Base-by-base conservation (phyloP, 2,888 invertebrate genomes). In the Zaprionus obscuricornis region DNA sequence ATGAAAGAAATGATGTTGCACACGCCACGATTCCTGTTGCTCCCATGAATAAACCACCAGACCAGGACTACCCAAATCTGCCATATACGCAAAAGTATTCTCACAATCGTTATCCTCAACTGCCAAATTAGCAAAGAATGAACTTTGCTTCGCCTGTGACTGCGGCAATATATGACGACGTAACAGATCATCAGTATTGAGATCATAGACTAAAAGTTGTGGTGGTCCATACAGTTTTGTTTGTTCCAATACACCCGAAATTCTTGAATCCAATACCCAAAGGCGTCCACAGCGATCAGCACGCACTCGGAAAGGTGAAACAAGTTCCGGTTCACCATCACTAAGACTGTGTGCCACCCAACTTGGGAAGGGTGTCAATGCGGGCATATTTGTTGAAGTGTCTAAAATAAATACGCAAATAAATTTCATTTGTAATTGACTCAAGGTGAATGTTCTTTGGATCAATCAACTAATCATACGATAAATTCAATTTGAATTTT, bases 231-330 rank as follows among this genome's bases (percentile, higher is more conserved):
- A 91, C 0, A 90, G 71, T 47, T 90, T 92, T 34, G 90, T 91
- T 0, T 90, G 91, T 5, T 89, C 90, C 1, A 94, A 86, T 36
- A 93, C 92, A 55, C 94, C 93, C 0, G 93, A 91, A 27, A 93
- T 92, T 0, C 96, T 95, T 1, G 94, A 94, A 86, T 96, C 96
- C 34, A 96, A 87, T 6, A 95, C 94, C 96, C 96, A 96, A 0
- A 96, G 92, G 0, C 95, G 92, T 8, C 93, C 94, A 87, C 96
- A 96, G 40, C 92, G 92, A 87, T 96, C 96, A 0, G 94, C 95
- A 0, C 94, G 91, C 1, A 95, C 91, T 4, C 95, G 91, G 88
- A 94, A 95, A 0, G 95, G 94, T 0, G 95, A 95, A 0, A 95
- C 92, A 42, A 95, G 92, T 86, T 94, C 94, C 1, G 94, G 92